Percentiles rank a stretch among this genome's conserved stretches.
phyloP scores from a whole-genome alignment of 2,113 vertebrate species.

The Zosterops pallidus region DNA sequence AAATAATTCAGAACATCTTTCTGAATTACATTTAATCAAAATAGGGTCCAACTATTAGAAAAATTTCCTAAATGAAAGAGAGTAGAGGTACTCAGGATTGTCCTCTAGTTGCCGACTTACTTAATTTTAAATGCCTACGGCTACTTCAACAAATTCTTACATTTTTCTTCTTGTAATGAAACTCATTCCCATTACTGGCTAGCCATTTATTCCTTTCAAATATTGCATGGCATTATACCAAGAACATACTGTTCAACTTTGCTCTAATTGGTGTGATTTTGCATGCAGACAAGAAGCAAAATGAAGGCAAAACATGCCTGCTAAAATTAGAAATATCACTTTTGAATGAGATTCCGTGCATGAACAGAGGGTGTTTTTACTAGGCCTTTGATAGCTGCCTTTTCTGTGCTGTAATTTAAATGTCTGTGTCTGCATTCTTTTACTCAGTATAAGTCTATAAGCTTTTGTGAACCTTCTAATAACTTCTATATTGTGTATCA shows the following conservation, averaged over 20 bases:
- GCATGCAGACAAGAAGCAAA: slow-evolving; percentile 33
- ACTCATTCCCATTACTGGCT: not conserved
- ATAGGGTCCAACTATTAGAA: not conserved
- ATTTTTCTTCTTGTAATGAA: slow-evolving; percentile 7
- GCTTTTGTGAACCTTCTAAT: not conserved
- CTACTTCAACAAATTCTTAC: slow-evolving; percentile 15
- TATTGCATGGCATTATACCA: not conserved
- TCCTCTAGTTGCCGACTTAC: not conserved
- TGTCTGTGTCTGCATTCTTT: not conserved
- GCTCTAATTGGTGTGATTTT: slow-evolving; percentile 49
- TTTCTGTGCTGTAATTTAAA: slow-evolving; percentile 2
- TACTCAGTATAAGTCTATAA: not conserved
- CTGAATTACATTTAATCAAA: not conserved
- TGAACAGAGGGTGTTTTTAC: not conserved
- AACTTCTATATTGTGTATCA: not conserved
- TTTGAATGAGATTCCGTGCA: not conserved
- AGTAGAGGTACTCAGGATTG: not conserved
- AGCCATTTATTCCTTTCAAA: slow-evolving; percentile 24
- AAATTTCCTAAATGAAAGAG: not conserved
- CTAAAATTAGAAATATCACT: slow-evolving; percentile 30
- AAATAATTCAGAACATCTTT: not conserved
- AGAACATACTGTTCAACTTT: slow-evolving; percentile 37
- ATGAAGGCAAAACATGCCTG: slow-evolving; percentile 10
- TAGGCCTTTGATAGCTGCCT: slow-evolving; percentile 12
- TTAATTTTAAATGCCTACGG: not conserved